These are phyloP conservation scores for Prinia subflava DNA, from an alignment of 2,113 vertebrate genomes.

Conservation along the genomic window DNA sequence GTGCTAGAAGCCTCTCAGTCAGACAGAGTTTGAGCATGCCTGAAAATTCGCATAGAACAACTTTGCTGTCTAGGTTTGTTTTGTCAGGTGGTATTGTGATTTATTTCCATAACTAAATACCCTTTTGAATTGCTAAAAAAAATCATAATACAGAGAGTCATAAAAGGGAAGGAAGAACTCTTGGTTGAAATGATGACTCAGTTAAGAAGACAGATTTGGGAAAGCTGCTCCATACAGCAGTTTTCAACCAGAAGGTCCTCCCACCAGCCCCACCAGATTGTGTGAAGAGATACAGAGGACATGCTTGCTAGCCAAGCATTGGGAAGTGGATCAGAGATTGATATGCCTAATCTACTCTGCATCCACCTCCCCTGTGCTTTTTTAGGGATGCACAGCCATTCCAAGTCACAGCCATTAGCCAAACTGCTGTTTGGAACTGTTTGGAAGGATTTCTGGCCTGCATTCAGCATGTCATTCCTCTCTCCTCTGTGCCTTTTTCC, in stretches of 20 bases:
- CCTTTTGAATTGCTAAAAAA: neutral
- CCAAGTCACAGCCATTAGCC: neutral
- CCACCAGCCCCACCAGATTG: neutral
- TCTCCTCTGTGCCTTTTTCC: neutral
- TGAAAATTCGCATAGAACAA: neutral
- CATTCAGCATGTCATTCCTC: neutral
- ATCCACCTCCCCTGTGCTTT: neutral
- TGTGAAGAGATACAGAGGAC: neutral
- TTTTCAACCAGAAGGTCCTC: constrained; percentile 1
- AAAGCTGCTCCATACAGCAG: neutral
- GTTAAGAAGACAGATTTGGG: neutral
- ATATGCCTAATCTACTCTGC: neutral
- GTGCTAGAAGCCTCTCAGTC: neutral
- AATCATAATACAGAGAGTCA: neutral
- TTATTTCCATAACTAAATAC: neutral
- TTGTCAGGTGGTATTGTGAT: neutral
- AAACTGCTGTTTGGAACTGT: neutral
- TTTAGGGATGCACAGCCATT: neutral
- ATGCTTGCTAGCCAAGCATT: neutral
- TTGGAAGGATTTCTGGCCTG: neutral
- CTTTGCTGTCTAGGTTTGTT: neutral
- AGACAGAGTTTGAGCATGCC: neutral
- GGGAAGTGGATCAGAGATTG: neutral
- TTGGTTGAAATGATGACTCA: neutral
- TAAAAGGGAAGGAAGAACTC: neutral